phyloP scores from a whole-genome alignment of 2,888 invertebrate genomes.

The Galerucella calmariensis region DNA sequence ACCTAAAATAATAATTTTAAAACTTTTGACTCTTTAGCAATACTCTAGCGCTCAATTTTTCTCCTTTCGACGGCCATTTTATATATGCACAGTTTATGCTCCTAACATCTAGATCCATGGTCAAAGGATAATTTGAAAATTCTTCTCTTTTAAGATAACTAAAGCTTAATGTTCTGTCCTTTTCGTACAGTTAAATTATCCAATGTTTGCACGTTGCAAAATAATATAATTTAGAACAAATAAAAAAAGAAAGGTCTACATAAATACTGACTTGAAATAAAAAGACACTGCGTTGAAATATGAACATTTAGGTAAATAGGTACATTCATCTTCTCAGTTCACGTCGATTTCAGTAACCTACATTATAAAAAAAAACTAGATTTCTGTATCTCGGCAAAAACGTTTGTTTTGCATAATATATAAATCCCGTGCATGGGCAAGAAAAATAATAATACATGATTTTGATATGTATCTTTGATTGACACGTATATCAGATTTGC shows the following conservation, averaged over 20 bases:
- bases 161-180: neutral
- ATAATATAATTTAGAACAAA: neutral
- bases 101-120: too few relatives aligned
- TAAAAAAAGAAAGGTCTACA: too few relatives aligned
- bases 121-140: neutral
- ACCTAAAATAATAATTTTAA: too few relatives aligned
- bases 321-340: neutral
- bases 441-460: constrained; percentile 19
- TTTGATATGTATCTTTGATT: constrained; percentile 25
- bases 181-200: neutral
- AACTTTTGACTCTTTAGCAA: too few relatives aligned
- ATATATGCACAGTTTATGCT: too few relatives aligned
- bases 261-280: neutral
- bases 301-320: neutral
- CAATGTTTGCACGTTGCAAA: neutral
- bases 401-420: constrained; percentile 2
- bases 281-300: neutral
- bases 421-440: neutral
- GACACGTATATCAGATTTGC: constrained; percentile 9
- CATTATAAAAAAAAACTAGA: neutral
- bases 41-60: too few relatives aligned
- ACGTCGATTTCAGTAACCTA: neutral
- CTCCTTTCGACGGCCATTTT: too few relatives aligned
- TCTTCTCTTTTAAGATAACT: neutral
- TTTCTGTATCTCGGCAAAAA: constrained; percentile 7